phyloP scores from a whole-genome alignment of 2,113 vertebrate genomes.

The Brachyistius frenatus region DNA sequence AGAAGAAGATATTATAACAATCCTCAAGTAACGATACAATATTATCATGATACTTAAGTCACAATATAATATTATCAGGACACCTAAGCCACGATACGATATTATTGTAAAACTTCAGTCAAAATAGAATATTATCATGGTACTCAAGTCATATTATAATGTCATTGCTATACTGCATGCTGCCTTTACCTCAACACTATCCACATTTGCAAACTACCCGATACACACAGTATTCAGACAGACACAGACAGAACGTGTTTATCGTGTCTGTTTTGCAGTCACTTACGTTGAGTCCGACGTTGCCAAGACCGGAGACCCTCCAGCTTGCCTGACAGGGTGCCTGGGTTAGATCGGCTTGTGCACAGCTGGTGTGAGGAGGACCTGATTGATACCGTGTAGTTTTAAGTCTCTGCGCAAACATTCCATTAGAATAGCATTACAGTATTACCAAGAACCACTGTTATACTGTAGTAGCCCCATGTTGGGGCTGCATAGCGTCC shows the following conservation, averaged over 20 bases:
- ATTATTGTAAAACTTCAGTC: too few species aligned
- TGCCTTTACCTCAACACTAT: background rate
- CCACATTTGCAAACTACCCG: background rate
- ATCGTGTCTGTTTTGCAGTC: constrained; percentile 16
- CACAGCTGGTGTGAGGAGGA: constrained; percentile 58
- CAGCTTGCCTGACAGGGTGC: constrained; percentile 38
- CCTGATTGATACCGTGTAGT: constrained; percentile 59
- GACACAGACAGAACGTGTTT: background rate
- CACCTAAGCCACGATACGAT: too few species aligned
- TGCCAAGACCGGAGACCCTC: constrained; percentile 42
- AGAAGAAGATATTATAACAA: too few species aligned
- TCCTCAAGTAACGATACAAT: too few species aligned
- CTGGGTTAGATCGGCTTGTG: constrained; percentile 23
- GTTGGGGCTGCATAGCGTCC: constrained; percentile 13
- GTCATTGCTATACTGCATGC: too few species aligned
- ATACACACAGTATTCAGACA: constrained; percentile 6
- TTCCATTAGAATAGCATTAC: constrained; percentile 49
- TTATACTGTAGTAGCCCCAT: constrained; percentile 13
- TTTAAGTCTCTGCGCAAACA: constrained; percentile 58
- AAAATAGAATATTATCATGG: too few species aligned
- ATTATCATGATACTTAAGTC: too few species aligned
- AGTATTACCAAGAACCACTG: constrained; percentile 38
- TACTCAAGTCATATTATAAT: too few species aligned
- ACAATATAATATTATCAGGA: too few species aligned
- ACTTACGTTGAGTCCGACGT: constrained; percentile 12